A percentile compares a stretch with the other conserved stretches of the same genome.
phyloP scores from a whole-genome alignment of 1,140 invertebrate genomes.

The Nasonia giraulti region DNA sequence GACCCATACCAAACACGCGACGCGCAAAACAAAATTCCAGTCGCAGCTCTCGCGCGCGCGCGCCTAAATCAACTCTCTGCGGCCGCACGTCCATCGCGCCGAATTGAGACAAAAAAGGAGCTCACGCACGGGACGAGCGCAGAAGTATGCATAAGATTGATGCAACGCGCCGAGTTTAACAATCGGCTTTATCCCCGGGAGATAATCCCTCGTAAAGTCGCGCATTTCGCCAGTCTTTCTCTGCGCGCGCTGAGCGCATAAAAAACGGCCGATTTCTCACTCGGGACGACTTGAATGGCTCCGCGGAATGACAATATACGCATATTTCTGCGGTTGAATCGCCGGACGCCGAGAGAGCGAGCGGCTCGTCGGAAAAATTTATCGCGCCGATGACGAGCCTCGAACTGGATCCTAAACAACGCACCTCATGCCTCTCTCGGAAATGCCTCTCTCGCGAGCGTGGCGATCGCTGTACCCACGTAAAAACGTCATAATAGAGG shows the following conservation, averaged over 20 bases:
- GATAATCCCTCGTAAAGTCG: slow-evolving; percentile 43
- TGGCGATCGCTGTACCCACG: neutral
- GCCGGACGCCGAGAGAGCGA: neutral
- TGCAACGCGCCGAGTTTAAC: slow-evolving; percentile 27
- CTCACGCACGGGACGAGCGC: neutral
- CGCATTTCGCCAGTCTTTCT: neutral
- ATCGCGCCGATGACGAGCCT: slow-evolving; percentile 26
- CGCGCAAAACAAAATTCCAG: too few species aligned
- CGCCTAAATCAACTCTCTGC: neutral
- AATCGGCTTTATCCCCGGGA: slow-evolving; percentile 18
- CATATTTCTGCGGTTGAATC: neutral
- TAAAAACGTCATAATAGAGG: neutral
- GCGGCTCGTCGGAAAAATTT: slow-evolving; percentile 28
- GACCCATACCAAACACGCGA: too few species aligned
- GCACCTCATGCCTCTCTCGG: neutral
- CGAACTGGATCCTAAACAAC: slow-evolving; percentile 26
- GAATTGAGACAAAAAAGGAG: slow-evolving; percentile 19
- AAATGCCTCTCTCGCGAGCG: neutral
- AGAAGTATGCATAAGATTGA: slow-evolving; percentile 18
- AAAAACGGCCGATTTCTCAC: slow-evolving; percentile 22
- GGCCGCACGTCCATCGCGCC: neutral
- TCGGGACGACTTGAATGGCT: neutral
- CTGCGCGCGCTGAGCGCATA: neutral
- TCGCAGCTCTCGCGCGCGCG: too few species aligned
- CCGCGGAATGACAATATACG: neutral